phyloP scores from a whole-genome alignment of 2,113 vertebrate species.

The Megaleporinus macrocephalus region DNA sequence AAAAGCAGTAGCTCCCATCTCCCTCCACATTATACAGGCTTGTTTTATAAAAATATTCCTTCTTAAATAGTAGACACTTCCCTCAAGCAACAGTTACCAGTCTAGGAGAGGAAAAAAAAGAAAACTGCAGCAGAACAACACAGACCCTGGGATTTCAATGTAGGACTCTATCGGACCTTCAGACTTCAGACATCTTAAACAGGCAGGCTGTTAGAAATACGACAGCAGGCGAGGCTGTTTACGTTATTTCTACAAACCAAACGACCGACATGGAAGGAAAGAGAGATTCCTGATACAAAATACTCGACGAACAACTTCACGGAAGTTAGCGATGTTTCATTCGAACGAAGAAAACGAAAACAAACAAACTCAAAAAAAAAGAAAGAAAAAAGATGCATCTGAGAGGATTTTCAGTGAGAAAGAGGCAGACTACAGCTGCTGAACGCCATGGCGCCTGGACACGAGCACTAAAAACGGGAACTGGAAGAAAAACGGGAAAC shows the following conservation, averaged over 20 bases:
- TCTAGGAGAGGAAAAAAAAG: no score
- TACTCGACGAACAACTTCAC: conserved; percentile 93
- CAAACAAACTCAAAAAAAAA: conserved; percentile 71
- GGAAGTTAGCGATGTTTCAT: conserved; percentile 90
- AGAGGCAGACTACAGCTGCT: not conserved
- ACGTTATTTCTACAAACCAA: conserved; percentile 70
- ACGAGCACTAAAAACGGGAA: not conserved
- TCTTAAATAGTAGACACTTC: conserved; percentile 57
- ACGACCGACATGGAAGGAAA: conserved; percentile 46
- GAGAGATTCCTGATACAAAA: conserved; percentile 85
- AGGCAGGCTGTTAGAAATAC: conserved; percentile 81
- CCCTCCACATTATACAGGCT: conserved; percentile 17
- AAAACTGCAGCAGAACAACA: conserved; percentile 72
- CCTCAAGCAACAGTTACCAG: conserved; percentile 50
- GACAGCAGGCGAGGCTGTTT: conserved; percentile 75
- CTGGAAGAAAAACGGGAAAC: not conserved
- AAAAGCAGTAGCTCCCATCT: not conserved
- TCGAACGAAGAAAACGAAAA: conserved; percentile 74
- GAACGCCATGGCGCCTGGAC: no score
- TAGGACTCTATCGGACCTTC: no score
- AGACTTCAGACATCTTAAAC: conserved; percentile 70
- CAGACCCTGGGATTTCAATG: no score
- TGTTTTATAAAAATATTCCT: no score
- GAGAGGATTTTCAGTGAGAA: not conserved
- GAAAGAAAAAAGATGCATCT: not conserved